Conservation (phyloP, 2,113 vertebrate genomes). For the Ifrita kowaldi region DNA sequence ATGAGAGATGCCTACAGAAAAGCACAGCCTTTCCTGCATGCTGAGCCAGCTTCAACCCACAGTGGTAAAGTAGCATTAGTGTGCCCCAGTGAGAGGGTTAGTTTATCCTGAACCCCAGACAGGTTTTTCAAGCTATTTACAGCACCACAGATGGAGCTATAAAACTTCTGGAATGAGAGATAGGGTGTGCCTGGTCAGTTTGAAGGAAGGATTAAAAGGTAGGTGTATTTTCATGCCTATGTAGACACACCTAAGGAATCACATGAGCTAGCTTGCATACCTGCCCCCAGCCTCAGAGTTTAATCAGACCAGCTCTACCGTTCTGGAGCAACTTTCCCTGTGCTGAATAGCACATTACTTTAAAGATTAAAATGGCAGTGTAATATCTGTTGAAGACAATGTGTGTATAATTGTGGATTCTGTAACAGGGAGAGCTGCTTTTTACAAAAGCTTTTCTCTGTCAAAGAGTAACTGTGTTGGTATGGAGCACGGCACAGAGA, state of each 20-base stretch:
- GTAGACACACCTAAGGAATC: background rate
- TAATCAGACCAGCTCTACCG: background rate
- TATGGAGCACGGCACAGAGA: background rate
- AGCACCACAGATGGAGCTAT: background rate
- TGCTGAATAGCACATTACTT: background rate
- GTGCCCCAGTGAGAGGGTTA: background rate
- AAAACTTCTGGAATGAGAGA: background rate
- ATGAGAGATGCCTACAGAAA: rapidly evolving
- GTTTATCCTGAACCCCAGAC: background rate
- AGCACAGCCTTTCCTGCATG: rapidly evolving
- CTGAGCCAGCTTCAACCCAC: background rate
- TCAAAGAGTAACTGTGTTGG: background rate
- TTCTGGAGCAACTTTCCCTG: background rate
- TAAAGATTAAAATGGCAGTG: background rate
- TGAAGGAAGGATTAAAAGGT: background rate
- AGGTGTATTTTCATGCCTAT: background rate
- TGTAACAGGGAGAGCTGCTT: background rate
- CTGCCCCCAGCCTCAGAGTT: background rate
- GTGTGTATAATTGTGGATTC: background rate
- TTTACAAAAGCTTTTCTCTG: background rate
- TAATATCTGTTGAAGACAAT: background rate
- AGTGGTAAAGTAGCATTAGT: background rate
- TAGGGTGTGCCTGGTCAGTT: background rate
- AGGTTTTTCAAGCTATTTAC: background rate
- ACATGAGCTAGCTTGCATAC: background rate